Evolutionary conservation across 2,888 invertebrate species (phyloP).

Genomic region (Lamellibrachia columna): DNA sequence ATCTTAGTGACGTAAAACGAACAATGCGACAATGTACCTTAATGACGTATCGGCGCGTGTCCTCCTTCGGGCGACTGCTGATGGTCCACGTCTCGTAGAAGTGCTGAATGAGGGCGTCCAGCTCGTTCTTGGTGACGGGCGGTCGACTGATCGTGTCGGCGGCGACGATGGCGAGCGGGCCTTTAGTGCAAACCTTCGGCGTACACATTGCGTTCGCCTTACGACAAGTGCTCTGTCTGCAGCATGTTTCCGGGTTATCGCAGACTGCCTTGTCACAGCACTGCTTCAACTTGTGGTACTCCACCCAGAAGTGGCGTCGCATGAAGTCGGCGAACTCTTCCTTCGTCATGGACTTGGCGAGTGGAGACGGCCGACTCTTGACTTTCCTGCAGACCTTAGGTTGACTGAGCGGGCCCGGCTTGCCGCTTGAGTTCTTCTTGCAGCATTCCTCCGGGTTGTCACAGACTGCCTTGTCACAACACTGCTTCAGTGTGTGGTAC

Average conservation of each 20-base stretch:
- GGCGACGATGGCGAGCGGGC: not conserved
- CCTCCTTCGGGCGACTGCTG: not conserved
- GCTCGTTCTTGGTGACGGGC: conserved; percentile 17
- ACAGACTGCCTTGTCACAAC: not conserved
- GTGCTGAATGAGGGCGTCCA: not conserved
- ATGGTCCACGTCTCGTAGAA: conserved; percentile 19
- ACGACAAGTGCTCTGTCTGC: not conserved
- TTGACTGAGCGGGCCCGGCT: not conserved
- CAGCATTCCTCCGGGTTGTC: not conserved
- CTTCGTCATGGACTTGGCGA: conserved; percentile 6
- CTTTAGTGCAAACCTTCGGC: not conserved
- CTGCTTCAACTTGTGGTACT: not conserved
- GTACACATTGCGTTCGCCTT: not conserved
- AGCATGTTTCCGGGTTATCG: not conserved
- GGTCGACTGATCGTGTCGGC: not conserved
- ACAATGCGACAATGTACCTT: not conserved
- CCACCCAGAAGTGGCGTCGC: not conserved
- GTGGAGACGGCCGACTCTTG: not conserved
- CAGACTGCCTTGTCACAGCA: not conserved
- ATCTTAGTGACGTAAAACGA: too few relatives aligned
- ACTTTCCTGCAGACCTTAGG: not conserved
- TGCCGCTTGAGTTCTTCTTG: not conserved
- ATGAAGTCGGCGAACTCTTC: not conserved
- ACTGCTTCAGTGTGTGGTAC: not conserved
- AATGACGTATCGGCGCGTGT: conserved; percentile 13